Base-by-base conservation (phyloP, 2,888 invertebrate species). In the Athetis lepigone region DNA sequence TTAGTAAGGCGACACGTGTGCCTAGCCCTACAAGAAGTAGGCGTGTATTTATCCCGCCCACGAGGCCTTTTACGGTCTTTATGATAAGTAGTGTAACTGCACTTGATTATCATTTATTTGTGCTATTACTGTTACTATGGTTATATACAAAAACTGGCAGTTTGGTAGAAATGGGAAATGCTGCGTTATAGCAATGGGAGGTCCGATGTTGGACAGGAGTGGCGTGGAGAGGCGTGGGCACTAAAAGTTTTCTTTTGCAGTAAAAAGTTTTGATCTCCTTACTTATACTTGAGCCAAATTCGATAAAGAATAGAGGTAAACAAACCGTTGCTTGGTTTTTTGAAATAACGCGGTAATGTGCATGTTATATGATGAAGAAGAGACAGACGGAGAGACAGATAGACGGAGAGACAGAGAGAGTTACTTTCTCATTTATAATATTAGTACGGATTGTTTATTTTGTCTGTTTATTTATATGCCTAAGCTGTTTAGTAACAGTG, bases 101-200 rank as follows among this genome's bases (percentile, higher is more conserved):
- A 77, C 56, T 77, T 79, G 68, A 75, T 79, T 80, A 77, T 74
- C 59, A 75, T 79, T 78, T 60, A 79, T 60, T 45, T 25, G 8
- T 21, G 13, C 27, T 46, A 62, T 61, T 64, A 46, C 21, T 55
- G 49, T 67, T 70, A 49, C 57, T 33, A 16, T 33, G 37, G 18
- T 56, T 56, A 61, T 56, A 55, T 64, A 77, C 61, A 62, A 55
- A 62, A 64, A 70, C 50, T 61, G 57, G 49, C 21, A 57, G 71
- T 67, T 77, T 65, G 51, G 59, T 52, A 19, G 57, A 42, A 47
- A 60, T 58, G 66, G 61, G 68, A 46, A 66, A 61, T 58, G 55
- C 49, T 40, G 47, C 62, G 79, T 57, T 74, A 46, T 27, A 49
- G 47, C 81, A 47, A 51, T 63, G 58, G 80, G 80, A 36, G 70